A percentile compares a stretch with the other conserved stretches of the same genome.
These are phyloP conservation scores for Neoscelio sp. DNA, from an alignment of 2,888 invertebrate genomes.

Conservation along the genomic window DNA sequence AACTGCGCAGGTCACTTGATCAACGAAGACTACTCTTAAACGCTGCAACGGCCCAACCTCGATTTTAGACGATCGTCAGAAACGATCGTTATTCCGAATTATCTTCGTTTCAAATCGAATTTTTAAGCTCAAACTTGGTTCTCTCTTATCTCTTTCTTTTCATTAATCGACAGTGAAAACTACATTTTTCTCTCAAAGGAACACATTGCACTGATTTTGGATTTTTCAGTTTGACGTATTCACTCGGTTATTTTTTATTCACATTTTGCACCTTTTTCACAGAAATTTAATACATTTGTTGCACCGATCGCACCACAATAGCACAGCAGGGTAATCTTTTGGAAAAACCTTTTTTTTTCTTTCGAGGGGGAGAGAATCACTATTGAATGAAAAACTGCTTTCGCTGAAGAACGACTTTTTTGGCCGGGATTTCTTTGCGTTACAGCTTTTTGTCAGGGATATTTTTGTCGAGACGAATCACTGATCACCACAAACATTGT, in stretches of 20 bases:
- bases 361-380: slow-evolving; percentile 5
- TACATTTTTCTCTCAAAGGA: slow-evolving; percentile 12
- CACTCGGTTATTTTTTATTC: slow-evolving; percentile 32
- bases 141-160: too few species aligned
- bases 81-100: slow-evolving; percentile 34
- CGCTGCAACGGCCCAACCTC: slow-evolving; percentile 57
- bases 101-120: slow-evolving; percentile 36
- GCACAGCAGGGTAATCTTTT: slow-evolving; percentile 29
- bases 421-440: too few species aligned
- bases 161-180: slow-evolving; percentile 9
- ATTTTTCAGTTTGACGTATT: slow-evolving; percentile 36
- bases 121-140: neutral
- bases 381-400: slow-evolving; percentile 11
- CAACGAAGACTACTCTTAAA: slow-evolving; percentile 55
- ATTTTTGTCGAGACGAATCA: slow-evolving; percentile 14
- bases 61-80: slow-evolving; percentile 46
- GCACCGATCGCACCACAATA: slow-evolving; percentile 51
- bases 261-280: slow-evolving; percentile 52
- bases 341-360: neutral
- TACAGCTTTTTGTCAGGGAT: neutral
- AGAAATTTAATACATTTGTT: slow-evolving; percentile 31
- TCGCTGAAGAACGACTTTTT: too few species aligned
- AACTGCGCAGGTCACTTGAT: slow-evolving; percentile 52
- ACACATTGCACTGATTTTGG: slow-evolving; percentile 54
- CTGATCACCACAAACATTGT: slow-evolving; percentile 34